Conservation (phyloP, 2,888 invertebrate species). For the Dynastes maya region DNA sequence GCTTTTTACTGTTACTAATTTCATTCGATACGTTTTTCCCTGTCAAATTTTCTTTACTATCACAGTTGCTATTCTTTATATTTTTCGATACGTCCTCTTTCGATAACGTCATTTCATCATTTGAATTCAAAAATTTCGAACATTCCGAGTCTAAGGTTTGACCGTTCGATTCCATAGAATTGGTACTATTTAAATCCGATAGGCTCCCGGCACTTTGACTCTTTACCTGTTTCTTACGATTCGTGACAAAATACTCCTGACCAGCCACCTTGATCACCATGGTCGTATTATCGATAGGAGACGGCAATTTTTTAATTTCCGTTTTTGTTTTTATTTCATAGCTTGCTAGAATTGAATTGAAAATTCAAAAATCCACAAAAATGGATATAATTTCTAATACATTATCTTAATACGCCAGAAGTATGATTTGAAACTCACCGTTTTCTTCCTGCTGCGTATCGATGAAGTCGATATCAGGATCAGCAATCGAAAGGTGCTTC, state of each 20-base stretch:
- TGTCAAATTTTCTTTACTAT: constrained; percentile 9
- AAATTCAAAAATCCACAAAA: not conserved
- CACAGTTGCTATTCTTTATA: not conserved
- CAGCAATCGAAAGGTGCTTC: constrained; percentile 77
- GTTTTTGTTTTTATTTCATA: constrained; percentile 21
- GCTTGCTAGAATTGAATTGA: constrained; percentile 20
- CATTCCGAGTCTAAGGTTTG: not conserved
- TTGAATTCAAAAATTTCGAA: too few species aligned
- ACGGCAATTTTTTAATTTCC: not conserved
- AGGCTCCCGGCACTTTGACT: constrained; percentile 69
- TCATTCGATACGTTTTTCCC: not conserved
- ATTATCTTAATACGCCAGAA: not conserved
- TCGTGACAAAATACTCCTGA: constrained; percentile 69
- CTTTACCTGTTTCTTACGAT: constrained; percentile 66
- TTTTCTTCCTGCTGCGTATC: constrained; percentile 72
- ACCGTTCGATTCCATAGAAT: constrained; percentile 31
- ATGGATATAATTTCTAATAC: not conserved
- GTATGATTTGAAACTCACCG: constrained; percentile 58
- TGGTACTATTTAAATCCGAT: constrained; percentile 66
- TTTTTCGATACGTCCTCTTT: not conserved
- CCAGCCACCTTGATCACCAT: constrained; percentile 71
- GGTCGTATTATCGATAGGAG: constrained; percentile 65
- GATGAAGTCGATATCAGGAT: constrained; percentile 83
- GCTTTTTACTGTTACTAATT: not conserved
- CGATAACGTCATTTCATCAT: too few species aligned